Conservation (phyloP, 1,140 invertebrate genomes). For the Heliconius himera region DNA sequence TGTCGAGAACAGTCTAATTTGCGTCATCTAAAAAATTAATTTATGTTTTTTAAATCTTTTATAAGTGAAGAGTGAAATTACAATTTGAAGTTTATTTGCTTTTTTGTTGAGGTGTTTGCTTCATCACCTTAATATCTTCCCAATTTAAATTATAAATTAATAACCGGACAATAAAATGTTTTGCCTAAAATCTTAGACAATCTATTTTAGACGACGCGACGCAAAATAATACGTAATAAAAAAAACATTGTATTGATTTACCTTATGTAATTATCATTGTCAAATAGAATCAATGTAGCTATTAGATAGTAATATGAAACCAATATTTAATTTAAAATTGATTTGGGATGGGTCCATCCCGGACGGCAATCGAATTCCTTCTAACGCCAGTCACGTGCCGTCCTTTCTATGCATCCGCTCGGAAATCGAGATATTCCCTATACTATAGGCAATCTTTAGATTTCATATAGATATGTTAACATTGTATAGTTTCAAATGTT, state of each 20-base stretch:
- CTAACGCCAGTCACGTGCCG: conserved; percentile 52
- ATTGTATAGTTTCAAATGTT: conserved; percentile 5
- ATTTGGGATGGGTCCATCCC: conserved; percentile 52
- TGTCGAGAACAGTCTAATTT: conserved; percentile 63
- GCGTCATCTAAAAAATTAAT: conserved; percentile 41
- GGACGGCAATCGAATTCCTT: conserved; percentile 54
- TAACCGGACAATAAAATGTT: not conserved
- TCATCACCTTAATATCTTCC: not conserved
- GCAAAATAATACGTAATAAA: not conserved
- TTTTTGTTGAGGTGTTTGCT: not conserved
- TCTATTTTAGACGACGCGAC: no score
- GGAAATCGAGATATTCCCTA: conserved; percentile 6
- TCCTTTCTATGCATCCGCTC: conserved; percentile 20
- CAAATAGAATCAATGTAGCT: not conserved
- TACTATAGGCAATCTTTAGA: not conserved
- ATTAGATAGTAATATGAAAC: conserved; percentile 41
- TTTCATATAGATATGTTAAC: not conserved
- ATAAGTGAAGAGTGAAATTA: conserved; percentile 22
- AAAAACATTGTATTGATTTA: no score
- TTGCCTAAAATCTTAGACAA: no score
- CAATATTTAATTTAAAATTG: conserved; percentile 60
- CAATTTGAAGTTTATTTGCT: not conserved
- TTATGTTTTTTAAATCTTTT: conserved; percentile 19
- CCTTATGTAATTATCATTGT: no score
- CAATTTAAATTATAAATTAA: not conserved